Conservation (phyloP, 1,140 invertebrate species). For the Popillia japonica region DNA sequence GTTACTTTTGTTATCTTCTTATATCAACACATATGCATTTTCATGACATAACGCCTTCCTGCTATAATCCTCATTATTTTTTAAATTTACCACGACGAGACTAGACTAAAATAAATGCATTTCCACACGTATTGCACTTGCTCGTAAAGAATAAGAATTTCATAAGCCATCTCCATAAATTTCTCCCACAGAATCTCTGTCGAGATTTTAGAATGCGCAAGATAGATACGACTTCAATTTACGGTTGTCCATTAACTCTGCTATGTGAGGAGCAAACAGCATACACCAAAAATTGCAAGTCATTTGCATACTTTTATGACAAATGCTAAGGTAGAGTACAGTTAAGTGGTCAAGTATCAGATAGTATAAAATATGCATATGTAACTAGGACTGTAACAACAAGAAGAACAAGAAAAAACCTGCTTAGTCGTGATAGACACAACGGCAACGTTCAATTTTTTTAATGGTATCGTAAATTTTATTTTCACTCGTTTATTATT, state of each 20-base stretch:
- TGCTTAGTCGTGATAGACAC: too few relatives aligned
- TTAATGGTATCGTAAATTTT: too few relatives aligned
- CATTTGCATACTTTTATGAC: conserved; percentile 18
- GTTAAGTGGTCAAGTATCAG: not conserved
- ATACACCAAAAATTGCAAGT: not conserved
- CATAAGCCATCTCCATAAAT: not conserved
- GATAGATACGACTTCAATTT: not conserved
- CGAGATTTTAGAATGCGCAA: not conserved
- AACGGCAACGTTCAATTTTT: too few relatives aligned
- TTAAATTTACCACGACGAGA: not conserved
- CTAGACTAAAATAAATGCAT: not conserved
- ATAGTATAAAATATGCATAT: too few relatives aligned
- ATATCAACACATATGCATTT: too few relatives aligned
- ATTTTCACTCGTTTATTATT: too few relatives aligned
- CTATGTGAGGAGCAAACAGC: not conserved
- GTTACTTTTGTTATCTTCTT: too few relatives aligned
- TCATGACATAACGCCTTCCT: not conserved
- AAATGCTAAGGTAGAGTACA: not conserved
- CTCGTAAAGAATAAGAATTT: not conserved
- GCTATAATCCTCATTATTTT: not conserved
- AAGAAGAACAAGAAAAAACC: too few relatives aligned
- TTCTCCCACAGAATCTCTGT: not conserved
- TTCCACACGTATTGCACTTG: not conserved
- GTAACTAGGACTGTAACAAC: too few relatives aligned
- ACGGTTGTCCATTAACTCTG: not conserved